Percentiles rank a stretch among this genome's conserved stretches.
phyloP scores from a whole-genome alignment of 2,888 invertebrate genomes.

The Liopterus haemorrhoidalis region DNA sequence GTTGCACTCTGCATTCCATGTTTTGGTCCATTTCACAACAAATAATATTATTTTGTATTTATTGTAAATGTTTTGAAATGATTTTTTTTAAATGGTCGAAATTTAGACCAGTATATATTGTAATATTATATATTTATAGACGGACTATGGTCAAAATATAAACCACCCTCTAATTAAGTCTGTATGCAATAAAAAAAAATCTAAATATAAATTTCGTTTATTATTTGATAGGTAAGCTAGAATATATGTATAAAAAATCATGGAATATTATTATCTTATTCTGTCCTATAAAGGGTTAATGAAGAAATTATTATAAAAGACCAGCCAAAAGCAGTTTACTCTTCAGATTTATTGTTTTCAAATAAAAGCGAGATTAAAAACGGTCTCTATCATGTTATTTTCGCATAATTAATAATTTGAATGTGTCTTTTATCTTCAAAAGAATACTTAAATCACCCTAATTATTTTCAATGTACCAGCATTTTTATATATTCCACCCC shows the following conservation, averaged over 20 bases:
- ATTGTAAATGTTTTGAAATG: background rate
- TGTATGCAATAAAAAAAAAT: background rate
- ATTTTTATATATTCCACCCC: too few species aligned
- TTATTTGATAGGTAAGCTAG: too few species aligned
- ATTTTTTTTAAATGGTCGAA: slow-evolving; percentile 6
- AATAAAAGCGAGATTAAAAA: too few species aligned
- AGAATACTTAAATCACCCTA: too few species aligned
- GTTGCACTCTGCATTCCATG: slow-evolving; percentile 24
- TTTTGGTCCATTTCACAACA: slow-evolving; percentile 6
- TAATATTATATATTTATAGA: background rate
- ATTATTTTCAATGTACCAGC: too few species aligned
- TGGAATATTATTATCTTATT: background rate
- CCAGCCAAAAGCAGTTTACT: too few species aligned
- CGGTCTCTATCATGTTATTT: too few species aligned
- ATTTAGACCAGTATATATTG: slow-evolving; percentile 1
- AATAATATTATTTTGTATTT: slow-evolving; percentile 16
- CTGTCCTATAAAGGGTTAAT: slow-evolving; percentile 7
- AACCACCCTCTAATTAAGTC: slow-evolving; percentile 2
- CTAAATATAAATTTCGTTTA: slow-evolving; percentile 5
- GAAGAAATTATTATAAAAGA: too few species aligned
- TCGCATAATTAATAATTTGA: too few species aligned
- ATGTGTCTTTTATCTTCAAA: too few species aligned
- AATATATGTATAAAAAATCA: background rate
- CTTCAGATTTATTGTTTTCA: too few species aligned
- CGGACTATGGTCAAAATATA: slow-evolving; percentile 5